phyloP scores from a whole-genome alignment of 2,113 vertebrate genomes.

The Anguilla rostrata region DNA sequence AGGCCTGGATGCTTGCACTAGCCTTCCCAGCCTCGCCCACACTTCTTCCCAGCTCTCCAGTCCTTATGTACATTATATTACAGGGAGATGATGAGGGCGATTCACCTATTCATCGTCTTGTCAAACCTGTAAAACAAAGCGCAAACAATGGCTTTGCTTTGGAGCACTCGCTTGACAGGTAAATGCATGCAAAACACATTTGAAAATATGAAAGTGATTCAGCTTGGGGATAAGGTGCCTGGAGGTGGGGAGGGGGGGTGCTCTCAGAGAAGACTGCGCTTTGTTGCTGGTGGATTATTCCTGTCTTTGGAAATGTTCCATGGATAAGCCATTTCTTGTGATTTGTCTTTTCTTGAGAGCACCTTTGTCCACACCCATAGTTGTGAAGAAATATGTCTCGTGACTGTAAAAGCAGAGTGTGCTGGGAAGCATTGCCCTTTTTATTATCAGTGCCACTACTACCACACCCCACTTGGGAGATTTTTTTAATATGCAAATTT shows the following conservation, averaged over 20 bases:
- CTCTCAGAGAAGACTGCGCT: background rate
- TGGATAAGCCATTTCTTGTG: background rate
- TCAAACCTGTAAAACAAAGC: constrained; percentile 55
- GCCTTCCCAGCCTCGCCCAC: background rate
- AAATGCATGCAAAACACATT: background rate
- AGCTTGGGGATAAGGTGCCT: background rate
- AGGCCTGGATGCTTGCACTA: background rate
- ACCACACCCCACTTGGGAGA: too few relatives aligned
- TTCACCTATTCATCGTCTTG: constrained; percentile 53
- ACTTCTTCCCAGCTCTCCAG: constrained; percentile 12
- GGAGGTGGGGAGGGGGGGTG: background rate
- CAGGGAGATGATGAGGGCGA: background rate
- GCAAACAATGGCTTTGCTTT: background rate
- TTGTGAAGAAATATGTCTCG: background rate
- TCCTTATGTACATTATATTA: constrained; percentile 13
- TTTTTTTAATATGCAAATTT: too few relatives aligned
- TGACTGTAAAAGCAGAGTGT: background rate
- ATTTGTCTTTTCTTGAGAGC: background rate
- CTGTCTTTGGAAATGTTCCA: background rate
- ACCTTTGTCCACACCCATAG: background rate
- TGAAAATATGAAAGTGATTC: background rate
- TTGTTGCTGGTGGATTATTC: background rate
- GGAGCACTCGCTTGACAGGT: background rate
- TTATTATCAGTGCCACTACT: background rate
- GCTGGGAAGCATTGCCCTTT: background rate